Evolutionary conservation across 2,888 invertebrate species (phyloP).

Genomic region (Lottia scabra): DNA sequence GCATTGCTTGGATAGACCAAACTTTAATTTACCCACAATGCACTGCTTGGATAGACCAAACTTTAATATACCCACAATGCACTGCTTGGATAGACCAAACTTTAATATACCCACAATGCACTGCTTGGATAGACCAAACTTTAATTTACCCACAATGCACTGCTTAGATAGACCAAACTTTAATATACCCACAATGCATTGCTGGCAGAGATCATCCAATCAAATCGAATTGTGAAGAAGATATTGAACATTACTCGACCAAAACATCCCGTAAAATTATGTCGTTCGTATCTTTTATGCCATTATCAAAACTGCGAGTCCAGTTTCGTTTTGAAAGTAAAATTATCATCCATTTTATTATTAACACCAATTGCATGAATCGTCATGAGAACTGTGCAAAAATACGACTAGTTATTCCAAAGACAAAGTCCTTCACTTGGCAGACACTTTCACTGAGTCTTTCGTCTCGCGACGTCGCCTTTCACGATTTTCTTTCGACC

Average conservation of each 20-base stretch:
- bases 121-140: neutral
- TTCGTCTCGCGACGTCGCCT: conserved; percentile 33
- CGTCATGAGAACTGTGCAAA: neutral
- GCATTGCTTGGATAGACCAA: conserved; percentile 1
- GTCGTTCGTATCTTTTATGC: too few species aligned
- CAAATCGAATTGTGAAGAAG: too few species aligned
- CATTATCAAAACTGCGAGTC: too few species aligned
- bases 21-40: neutral
- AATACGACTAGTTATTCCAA: conserved; percentile 9
- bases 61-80: neutral
- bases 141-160: neutral
- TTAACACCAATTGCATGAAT: too few species aligned
- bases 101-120: conserved; percentile 1
- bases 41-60: conserved; percentile 1
- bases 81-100: neutral
- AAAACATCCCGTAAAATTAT: too few species aligned
- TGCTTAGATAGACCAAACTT: neutral
- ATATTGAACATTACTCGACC: too few species aligned
- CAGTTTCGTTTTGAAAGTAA: too few species aligned
- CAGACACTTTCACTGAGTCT: conserved; percentile 34
- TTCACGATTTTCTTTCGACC: conserved; percentile 91
- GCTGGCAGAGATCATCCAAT: neutral
- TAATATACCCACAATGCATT: neutral
- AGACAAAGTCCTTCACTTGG: conserved; percentile 24
- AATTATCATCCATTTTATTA: too few species aligned